Conservation (phyloP, 2,797 vertebrate genomes). For the Fundulus diaphanus region DNA sequence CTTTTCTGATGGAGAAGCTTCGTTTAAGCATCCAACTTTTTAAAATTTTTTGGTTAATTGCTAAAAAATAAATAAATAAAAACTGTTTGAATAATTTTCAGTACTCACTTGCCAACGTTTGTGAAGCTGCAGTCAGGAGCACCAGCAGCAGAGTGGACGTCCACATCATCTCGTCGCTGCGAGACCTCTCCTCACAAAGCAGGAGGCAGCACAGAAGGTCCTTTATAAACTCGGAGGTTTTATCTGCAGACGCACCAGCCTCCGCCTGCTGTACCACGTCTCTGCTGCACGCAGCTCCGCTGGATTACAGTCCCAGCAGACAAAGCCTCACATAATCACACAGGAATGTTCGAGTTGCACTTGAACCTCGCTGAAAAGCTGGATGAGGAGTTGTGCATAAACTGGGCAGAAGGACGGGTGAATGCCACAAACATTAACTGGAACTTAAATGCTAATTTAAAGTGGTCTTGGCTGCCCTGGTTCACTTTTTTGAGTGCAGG, state of each 20-base stretch:
- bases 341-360: constrained; percentile 22
- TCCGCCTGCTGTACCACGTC: constrained; percentile 6
- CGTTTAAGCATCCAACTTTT: no score
- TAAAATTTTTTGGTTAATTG: background rate
- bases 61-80: background rate
- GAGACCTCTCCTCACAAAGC: constrained; percentile 61
- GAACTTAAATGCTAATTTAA: no score
- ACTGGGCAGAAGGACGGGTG: background rate
- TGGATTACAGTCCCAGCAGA: constrained; percentile 42
- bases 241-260: constrained; percentile 32
- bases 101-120: constrained; percentile 74
- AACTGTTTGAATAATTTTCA: background rate
- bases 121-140: constrained; percentile 61
- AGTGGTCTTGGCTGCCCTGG: no score
- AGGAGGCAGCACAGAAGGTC: constrained; percentile 5
- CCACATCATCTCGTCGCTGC: constrained; percentile 58
- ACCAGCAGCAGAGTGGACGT: constrained; percentile 59
- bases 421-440: no score
- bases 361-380: background rate
- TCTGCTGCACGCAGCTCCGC: background rate
- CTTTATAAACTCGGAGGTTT: constrained; percentile 65
- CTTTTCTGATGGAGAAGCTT: background rate
- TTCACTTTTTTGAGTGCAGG: no score
- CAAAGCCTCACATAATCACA: constrained; percentile 28
- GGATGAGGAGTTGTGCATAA: constrained; percentile 6